Evolutionary conservation across 1,140 invertebrate species (phyloP).

Genomic region (Oreohelix idahoensis): DNA sequence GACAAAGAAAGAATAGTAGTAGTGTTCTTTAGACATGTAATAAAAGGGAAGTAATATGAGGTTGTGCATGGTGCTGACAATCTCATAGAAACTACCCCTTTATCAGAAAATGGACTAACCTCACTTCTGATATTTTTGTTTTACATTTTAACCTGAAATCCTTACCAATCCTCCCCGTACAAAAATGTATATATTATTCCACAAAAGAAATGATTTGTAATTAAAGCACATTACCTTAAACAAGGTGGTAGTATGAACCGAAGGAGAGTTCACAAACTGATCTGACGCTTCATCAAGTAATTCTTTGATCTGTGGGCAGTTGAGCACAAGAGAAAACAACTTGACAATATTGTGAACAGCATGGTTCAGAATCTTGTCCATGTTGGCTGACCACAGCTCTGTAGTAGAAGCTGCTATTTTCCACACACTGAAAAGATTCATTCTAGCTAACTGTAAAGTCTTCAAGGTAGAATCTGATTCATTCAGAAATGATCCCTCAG

Average conservation of each 20-base stretch:
- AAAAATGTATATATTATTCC: too few species aligned
- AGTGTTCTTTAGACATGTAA: too few species aligned
- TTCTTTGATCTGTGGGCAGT: constrained; percentile 54
- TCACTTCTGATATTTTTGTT: too few species aligned
- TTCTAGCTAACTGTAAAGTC: constrained; percentile 50
- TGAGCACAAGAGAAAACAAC: constrained; percentile 61
- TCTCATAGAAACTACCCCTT: too few species aligned
- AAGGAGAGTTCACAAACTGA: constrained; percentile 40
- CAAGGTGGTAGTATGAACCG: constrained; percentile 58
- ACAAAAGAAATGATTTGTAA: too few species aligned
- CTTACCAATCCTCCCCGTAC: too few species aligned
- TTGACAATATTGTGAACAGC: constrained; percentile 61
- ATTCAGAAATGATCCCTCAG: constrained; percentile 15
- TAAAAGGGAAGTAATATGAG: too few species aligned
- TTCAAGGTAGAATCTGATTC: constrained; percentile 47
- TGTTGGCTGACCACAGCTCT: constrained; percentile 62
- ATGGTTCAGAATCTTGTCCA: constrained; percentile 60
- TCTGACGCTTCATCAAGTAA: constrained; percentile 47
- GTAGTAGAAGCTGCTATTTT: constrained; percentile 61
- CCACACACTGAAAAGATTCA: constrained; percentile 63
- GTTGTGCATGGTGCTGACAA: too few species aligned
- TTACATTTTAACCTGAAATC: too few species aligned
- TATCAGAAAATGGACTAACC: too few species aligned
- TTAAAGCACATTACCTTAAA: constrained; percentile 45
- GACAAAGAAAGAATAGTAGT: too few species aligned